Base-by-base conservation (phyloP, 2,888 invertebrate genomes). In the Nephrocerus scutellatus region DNA sequence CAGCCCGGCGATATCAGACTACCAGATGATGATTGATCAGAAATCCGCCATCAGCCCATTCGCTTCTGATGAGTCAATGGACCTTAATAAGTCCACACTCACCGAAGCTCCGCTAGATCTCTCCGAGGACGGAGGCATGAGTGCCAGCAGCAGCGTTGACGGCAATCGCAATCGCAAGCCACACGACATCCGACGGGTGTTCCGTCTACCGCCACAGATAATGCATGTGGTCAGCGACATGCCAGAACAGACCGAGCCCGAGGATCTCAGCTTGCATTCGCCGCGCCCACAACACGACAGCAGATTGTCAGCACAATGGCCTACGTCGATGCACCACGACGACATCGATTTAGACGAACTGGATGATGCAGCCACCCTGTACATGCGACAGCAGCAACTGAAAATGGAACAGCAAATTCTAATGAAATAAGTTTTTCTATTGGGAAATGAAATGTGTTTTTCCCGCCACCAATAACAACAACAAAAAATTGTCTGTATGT, bases 201-300 rank as follows among this genome's bases (percentile, higher is more conserved):
- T 74, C 46, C 66, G 72, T 10, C 61, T 73, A 30, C 66, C 70
- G 7, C 64, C 68, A 5, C 68, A 70, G 25, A 62, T 66, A 39
- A 54, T 61, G 48, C 70, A 62, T 40, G 55, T 62, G 30, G 46
- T 57, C 40, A 59, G 50, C 43, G 59, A 58, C 21, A 61, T 77
- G 31, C 88, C 89, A 13, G 88, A 84, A 64, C 91, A 91, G 71
- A 90, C 90, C 3, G 90, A 90, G 65, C 91, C 91, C 6, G 90
- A 91, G 63, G 91, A 91, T 63, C 73, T 91, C 47, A 88, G 88
- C 38, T 80, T 89, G 75, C 77, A 74, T 30, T 59, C 63, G 40
- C 62, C 67, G 2, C 59, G 62, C 34, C 60, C 69, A n/a, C 47
- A 55, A 1, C 67, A 51, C 5, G 55, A 48, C 3, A 41, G 46